A percentile compares a stretch with the other conserved stretches of the same genome.
Evolutionary conservation across 2,888 invertebrate species (phyloP).

Genomic region (Acrobeloides nanus): DNA sequence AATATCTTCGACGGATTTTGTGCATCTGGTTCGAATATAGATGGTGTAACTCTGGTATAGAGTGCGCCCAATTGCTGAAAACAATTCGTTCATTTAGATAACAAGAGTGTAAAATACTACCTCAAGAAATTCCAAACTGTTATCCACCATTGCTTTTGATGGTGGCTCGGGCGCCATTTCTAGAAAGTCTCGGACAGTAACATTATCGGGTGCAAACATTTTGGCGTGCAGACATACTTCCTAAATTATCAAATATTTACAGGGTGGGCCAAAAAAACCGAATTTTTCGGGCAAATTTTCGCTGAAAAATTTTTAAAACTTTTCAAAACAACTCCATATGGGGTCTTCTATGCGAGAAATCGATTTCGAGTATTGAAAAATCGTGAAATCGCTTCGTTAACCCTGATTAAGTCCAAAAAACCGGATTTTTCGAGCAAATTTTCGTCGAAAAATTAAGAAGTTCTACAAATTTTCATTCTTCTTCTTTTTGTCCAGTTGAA

Average conservation of each 20-base stretch:
- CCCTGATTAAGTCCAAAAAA: too few relatives aligned
- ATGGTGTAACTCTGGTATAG: constrained; percentile 19
- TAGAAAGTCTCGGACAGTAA: constrained; percentile 74
- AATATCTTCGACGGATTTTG: constrained; percentile 1
- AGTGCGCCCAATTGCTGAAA: constrained; percentile 44
- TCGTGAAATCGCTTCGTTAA: too few relatives aligned
- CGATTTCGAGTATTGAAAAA: too few relatives aligned
- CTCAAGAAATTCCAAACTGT: constrained; percentile 63
- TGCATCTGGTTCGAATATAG: constrained; percentile 9
- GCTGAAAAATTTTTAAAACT: not conserved
- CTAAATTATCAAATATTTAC: constrained; percentile 23
- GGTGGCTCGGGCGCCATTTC: constrained; percentile 79
- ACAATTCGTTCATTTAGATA: constrained; percentile 4
- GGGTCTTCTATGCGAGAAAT: too few relatives aligned
- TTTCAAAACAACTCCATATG: constrained; percentile 4
- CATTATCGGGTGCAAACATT: constrained; percentile 69
- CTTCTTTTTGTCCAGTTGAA: too few relatives aligned
- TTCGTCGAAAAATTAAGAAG: too few relatives aligned
- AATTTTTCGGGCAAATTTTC: too few relatives aligned
- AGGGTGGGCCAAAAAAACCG: too few relatives aligned
- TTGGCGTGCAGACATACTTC: constrained; percentile 67
- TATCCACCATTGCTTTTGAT: constrained; percentile 67
- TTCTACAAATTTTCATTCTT: too few relatives aligned
- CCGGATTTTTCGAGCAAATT: too few relatives aligned
- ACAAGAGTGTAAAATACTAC: constrained; percentile 3